A percentile compares a stretch with the other conserved stretches of the same genome.
These are phyloP conservation scores for Ibycter americanus DNA, from an alignment of 2,797 vertebrate species.

Conservation along the genomic window DNA sequence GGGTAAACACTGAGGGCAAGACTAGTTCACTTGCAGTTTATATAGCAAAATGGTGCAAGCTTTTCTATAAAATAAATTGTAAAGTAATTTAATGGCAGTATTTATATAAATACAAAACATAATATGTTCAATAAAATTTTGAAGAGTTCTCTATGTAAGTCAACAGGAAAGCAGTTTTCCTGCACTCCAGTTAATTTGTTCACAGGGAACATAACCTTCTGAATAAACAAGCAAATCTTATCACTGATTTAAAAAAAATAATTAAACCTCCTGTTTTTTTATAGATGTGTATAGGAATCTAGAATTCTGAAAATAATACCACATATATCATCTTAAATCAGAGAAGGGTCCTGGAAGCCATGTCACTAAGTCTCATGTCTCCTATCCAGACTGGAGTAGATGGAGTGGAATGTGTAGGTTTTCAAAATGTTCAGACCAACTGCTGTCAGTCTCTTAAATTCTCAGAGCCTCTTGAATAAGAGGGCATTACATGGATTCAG, in stretches of 20 bases:
- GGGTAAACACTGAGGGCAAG: background rate
- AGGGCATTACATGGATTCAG: background rate
- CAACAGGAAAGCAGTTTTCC: slow-evolving; percentile 32
- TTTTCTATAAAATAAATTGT: background rate
- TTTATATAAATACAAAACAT: background rate
- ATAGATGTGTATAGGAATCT: background rate
- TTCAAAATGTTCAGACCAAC: background rate
- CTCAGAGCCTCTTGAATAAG: background rate
- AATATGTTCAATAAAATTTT: background rate
- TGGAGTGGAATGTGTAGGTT: background rate
- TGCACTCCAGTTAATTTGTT: background rate
- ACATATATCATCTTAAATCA: background rate
- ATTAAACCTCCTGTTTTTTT: background rate
- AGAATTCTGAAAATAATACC: background rate
- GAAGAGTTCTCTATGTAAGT: background rate
- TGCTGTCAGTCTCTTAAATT: background rate
- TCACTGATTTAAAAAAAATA: background rate
- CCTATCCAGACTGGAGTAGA: background rate
- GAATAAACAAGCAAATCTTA: slow-evolving; percentile 7
- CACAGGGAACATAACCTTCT: background rate
- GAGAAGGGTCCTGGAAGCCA: background rate
- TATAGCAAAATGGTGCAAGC: background rate
- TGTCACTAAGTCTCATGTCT: background rate
- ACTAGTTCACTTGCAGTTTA: background rate
- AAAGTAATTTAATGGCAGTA: background rate